A percentile compares a stretch with the other conserved stretches of the same genome.
Evolutionary conservation across 2,797 vertebrate species (phyloP).

Genomic region (Hephaestus fuliginosus): DNA sequence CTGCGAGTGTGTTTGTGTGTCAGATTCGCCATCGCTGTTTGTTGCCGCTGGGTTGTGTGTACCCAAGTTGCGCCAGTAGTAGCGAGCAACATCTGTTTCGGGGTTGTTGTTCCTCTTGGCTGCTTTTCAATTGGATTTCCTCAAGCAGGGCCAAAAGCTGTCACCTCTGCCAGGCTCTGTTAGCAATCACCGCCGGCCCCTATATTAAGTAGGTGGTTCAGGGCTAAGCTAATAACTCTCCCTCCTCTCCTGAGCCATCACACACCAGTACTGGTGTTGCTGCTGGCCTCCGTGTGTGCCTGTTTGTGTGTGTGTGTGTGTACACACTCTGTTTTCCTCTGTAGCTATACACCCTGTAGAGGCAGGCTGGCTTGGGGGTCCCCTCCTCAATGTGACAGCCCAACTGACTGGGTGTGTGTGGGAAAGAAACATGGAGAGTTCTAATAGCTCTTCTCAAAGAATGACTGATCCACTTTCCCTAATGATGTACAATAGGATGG

Average conservation of each 20-base stretch:
- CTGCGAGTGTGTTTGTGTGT: constrained; percentile 69
- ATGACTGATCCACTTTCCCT: constrained; percentile 54
- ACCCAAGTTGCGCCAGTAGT: constrained; percentile 88
- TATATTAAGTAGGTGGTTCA: constrained; percentile 99
- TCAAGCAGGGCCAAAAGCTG: constrained; percentile 98
- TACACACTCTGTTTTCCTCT: constrained; percentile 53
- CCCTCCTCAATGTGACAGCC: constrained; percentile 76
- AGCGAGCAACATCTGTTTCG: constrained; percentile 97
- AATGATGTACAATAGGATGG: constrained; percentile 56
- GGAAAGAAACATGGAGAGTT: constrained; percentile 54
- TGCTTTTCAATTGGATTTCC: constrained; percentile 99
- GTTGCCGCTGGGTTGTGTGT: constrained; percentile 81
- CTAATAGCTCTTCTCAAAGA: constrained; percentile 59
- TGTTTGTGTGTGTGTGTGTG: constrained; percentile 54
- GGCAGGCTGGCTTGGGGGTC: constrained; percentile 80
- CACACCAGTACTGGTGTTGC: constrained; percentile 81
- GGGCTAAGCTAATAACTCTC: constrained; percentile 99
- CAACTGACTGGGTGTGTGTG: constrained; percentile 63
- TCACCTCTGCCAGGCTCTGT: constrained; percentile 98
- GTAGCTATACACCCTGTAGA: constrained; percentile 58
- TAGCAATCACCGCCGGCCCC: constrained; percentile 96
- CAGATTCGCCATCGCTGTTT: constrained; percentile 73
- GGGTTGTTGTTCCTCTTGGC: constrained; percentile 98
- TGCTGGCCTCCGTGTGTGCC: constrained; percentile 66
- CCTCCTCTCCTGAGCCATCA: constrained; percentile 95